Conservation (phyloP, 2,888 invertebrate genomes). For the Enchytraeus crypticus region DNA sequence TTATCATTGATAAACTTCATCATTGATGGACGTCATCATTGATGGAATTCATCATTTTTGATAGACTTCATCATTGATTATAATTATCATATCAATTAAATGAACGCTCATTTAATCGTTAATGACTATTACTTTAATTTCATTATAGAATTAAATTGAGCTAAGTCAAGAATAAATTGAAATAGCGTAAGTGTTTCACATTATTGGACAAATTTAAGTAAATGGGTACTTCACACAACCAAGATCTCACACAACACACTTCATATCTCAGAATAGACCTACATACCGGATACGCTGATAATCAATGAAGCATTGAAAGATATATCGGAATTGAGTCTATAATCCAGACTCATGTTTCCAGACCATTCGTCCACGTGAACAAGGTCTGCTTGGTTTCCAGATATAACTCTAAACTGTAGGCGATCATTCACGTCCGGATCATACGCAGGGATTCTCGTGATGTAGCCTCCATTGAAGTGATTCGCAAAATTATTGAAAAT, state of each 20-base stretch:
- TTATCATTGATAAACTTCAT: no score
- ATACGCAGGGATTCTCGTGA: conserved; percentile 82
- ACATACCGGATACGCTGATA: conserved; percentile 71
- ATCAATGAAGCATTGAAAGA: conserved; percentile 87
- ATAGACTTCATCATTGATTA: no score
- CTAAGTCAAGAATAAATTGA: no score
- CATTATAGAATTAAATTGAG: no score
- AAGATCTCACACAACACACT: not conserved
- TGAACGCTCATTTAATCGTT: no score
- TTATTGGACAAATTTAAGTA: no score
- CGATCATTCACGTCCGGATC: conserved; percentile 75
- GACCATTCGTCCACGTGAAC: conserved; percentile 72
- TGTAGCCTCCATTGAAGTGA: conserved; percentile 81
- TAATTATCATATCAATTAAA: no score
- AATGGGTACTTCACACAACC: no score
- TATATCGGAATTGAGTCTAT: conserved; percentile 88
- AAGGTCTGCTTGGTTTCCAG: conserved; percentile 85
- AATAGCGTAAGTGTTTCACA: no score
- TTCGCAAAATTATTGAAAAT: conserved; percentile 91
- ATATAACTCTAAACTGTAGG: conserved; percentile 70
- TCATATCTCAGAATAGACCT: not conserved
- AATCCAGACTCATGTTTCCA: conserved; percentile 77
- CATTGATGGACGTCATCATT: no score
- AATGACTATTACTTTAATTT: no score
- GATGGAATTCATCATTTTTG: no score